Base-by-base conservation (phyloP, 2,113 vertebrate species). In the Centrocercus urophasianus region DNA sequence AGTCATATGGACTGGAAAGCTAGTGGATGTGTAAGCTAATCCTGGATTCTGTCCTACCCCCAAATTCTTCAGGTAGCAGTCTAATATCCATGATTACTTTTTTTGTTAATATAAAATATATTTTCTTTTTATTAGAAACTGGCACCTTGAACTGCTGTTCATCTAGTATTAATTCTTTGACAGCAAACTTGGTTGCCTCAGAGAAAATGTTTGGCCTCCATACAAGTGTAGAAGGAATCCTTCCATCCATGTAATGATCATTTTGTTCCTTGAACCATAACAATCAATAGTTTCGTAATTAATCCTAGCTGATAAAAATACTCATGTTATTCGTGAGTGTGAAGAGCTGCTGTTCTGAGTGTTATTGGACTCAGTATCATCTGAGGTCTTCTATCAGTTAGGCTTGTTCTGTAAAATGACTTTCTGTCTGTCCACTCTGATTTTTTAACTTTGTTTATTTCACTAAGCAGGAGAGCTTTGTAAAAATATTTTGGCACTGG, bases 221-320 rank as follows among this genome's bases (percentile, higher is more conserved):
- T 74, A 40, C 42, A 43, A 8, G 75, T 91, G 8, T 11, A 11
- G 61, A 19, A 84, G 57, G 91, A 90, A 81, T 13, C 47, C 28
- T 54, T 47, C 22, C 61, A 73, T 87, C 72, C 60, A 47, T 45
- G 64, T 91, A 67, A 81, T 69, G 61, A 91, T 72, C 34, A 11
- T 84, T 93, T 90, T 94, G 45, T 83, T 14, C 87, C 88, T 34
- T 20, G 88, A 71, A 45, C 89, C 45, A 2, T 93, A 77, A 76
- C 27, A 34, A 93, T 90, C 88, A 72, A 82, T 95, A 84, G n/a
- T 84, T 81, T 89, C 40, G 81, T 95, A 89, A 93, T 95, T 91
- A 93, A 89, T 91, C 71, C 83, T 60, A 91, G 77, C 45, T 91
- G 75, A 36, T 40, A 34, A 92, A 95, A 83, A 71, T 89, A 65